A percentile compares a stretch with the other conserved stretches of the same genome.
Conservation (phyloP, 2,888 invertebrate genomes). For the Chouioia cunea region DNA sequence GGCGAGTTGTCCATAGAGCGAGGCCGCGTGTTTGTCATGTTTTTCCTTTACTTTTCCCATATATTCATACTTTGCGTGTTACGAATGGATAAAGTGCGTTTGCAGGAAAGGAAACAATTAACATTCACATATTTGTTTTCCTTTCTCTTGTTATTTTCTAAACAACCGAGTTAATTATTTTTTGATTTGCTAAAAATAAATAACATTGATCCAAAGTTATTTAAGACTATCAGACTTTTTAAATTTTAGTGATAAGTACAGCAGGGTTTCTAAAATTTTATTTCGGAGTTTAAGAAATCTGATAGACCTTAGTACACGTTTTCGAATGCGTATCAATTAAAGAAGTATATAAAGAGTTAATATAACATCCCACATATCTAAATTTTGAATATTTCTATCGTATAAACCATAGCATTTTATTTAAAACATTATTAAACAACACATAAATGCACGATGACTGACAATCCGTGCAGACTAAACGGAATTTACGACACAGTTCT, state of each 20-base stretch:
- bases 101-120: slow-evolving; percentile 20
- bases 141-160: slow-evolving; percentile 15
- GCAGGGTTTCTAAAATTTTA: slow-evolving; percentile 32
- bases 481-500: slow-evolving; percentile 20
- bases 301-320: background rate
- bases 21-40: slow-evolving; percentile 34
- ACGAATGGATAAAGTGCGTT: background rate
- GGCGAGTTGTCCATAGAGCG: slow-evolving; percentile 41
- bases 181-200: too few species aligned
- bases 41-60: slow-evolving; percentile 28
- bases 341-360: slow-evolving; percentile 10
- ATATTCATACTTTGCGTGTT: slow-evolving; percentile 30
- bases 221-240: slow-evolving; percentile 11
- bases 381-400: slow-evolving; percentile 37
- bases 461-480: slow-evolving; percentile 17
- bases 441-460: slow-evolving; percentile 21
- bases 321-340: slow-evolving; percentile 16
- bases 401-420: slow-evolving; percentile 41
- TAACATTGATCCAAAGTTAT: too few species aligned
- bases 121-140: slow-evolving; percentile 25
- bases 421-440: slow-evolving; percentile 26
- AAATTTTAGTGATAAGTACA: slow-evolving; percentile 10
- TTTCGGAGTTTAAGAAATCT: slow-evolving; percentile 8
- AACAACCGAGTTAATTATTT: background rate
- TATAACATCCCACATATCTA: slow-evolving; percentile 44